Base-by-base conservation (phyloP, 2,888 invertebrate species). In the Molanna angustata region DNA sequence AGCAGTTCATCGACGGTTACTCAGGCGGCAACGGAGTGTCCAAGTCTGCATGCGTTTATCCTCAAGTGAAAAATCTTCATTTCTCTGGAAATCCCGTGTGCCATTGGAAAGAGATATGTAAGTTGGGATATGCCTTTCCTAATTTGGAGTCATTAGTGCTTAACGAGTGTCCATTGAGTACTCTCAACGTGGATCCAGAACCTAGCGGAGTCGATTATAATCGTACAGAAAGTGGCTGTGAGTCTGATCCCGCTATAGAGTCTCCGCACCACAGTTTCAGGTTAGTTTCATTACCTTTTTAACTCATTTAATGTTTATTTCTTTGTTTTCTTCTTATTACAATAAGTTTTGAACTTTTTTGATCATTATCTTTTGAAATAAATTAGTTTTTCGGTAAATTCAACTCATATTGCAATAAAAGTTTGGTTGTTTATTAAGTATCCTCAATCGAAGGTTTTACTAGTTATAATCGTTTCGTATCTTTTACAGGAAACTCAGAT, bases 1-100 rank as follows among this genome's bases (percentile, higher is more conserved):
- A 55, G 14, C 54, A 52, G 27, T 19, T 11, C n/a, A 33, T 16
- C 14, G 31, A 14, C 43, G 46, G 47, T 37, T 73, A 75, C 41
- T 62, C 64, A 18, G 63, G 66, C 9, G 31, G 42, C 22, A 42
- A 35, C 19, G 32, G 32, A 32, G 18, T 22, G n/a, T n/a, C 4
- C 18, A 64, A 27, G 61, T 61, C 6, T 66, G 66, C 13, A 17
- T 17, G 9, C 4, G 76, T 80, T 4, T 90, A 92, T 65, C 72
- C 76, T 13, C 80, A 84, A 22, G 72, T 95, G 43, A 86, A 83
- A 65, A 88, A 86, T 63, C 76, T 96, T 14, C 91, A 93, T 69
- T 90, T 95, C 64, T 93, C 89, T 57, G 90, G 90, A 27, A 95
- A 94, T 71, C 89, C 84, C 0, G 80, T 95, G n/a, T 81, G 83